Conservation (phyloP, 1,140 invertebrate genomes). For the Nylanderia fulva region DNA sequence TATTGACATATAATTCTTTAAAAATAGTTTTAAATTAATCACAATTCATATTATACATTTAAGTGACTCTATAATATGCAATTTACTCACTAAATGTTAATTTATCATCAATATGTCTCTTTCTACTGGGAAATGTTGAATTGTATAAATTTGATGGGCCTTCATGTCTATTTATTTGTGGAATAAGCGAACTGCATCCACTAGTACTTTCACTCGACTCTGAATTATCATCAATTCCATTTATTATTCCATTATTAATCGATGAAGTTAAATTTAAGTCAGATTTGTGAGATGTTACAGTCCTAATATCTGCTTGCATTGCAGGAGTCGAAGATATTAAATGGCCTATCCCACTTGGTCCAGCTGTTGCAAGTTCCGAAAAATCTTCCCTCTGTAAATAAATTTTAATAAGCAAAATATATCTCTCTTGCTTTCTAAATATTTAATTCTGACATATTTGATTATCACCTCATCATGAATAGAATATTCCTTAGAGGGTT, state of each 20-base stretch:
- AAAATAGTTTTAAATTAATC: background rate
- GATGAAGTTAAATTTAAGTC: slow-evolving; percentile 76
- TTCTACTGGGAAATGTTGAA: slow-evolving; percentile 77
- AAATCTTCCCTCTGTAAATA: slow-evolving; percentile 78
- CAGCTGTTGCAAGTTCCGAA: slow-evolving; percentile 77
- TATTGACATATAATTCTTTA: background rate
- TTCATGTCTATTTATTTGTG: slow-evolving; percentile 83
- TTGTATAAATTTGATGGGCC: slow-evolving; percentile 76
- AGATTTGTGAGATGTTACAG: slow-evolving; percentile 70
- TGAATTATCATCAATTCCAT: slow-evolving; percentile 85
- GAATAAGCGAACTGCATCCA: slow-evolving; percentile 86
- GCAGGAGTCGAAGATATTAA: slow-evolving; percentile 83
- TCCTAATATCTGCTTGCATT: slow-evolving; percentile 71
- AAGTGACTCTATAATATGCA: background rate
- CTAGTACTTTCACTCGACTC: slow-evolving; percentile 86
- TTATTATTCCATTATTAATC: slow-evolving; percentile 80
- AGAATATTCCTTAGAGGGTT: slow-evolving; percentile 71
- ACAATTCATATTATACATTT: background rate
- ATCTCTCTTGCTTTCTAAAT: background rate
- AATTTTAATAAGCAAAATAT: background rate
- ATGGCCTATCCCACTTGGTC: slow-evolving; percentile 76
- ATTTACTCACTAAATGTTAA: slow-evolving; percentile 78
- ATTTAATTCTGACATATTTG: slow-evolving; percentile 3
- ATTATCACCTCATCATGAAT: slow-evolving; percentile 71
- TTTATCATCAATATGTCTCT: slow-evolving; percentile 80